These are phyloP conservation scores for Chiloscyllium plagiosum DNA, from an alignment of 2,113 vertebrate genomes.

Conservation along the genomic window DNA sequence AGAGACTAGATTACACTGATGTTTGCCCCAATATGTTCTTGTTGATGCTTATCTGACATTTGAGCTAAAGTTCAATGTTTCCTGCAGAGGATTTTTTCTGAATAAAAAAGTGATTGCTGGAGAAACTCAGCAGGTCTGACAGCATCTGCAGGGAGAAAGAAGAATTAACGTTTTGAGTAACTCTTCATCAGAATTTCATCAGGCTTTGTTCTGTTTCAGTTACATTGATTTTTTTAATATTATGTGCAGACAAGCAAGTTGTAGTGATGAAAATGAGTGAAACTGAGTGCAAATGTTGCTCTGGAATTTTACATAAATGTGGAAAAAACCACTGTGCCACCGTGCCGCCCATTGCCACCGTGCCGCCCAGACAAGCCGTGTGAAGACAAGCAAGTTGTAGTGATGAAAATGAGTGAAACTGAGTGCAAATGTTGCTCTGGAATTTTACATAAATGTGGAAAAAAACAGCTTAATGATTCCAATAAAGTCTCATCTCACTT, in stretches of 20 bases:
- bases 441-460: not conserved
- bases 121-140: no score
- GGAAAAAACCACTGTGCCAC: no score
- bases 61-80: not conserved
- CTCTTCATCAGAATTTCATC: no score
- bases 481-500: not conserved
- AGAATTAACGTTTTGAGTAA: no score
- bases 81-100: not conserved
- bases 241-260: not conserved
- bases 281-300: not conserved
- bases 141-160: no score
- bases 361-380: no score
- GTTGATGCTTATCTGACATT: not conserved
- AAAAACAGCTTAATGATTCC: not conserved
- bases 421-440: not conserved
- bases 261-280: not conserved
- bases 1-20: not conserved
- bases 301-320: not conserved
- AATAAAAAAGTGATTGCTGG: no score
- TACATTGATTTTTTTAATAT: not conserved
- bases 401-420: not conserved
- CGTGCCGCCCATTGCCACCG: no score
- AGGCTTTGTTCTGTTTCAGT: not conserved
- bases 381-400: not conserved
- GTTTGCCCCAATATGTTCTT: not conserved